Percentiles rank a stretch among this genome's conserved stretches.
Conservation (phyloP, 2,797 vertebrate genomes). For the Urophycis tenuis region DNA sequence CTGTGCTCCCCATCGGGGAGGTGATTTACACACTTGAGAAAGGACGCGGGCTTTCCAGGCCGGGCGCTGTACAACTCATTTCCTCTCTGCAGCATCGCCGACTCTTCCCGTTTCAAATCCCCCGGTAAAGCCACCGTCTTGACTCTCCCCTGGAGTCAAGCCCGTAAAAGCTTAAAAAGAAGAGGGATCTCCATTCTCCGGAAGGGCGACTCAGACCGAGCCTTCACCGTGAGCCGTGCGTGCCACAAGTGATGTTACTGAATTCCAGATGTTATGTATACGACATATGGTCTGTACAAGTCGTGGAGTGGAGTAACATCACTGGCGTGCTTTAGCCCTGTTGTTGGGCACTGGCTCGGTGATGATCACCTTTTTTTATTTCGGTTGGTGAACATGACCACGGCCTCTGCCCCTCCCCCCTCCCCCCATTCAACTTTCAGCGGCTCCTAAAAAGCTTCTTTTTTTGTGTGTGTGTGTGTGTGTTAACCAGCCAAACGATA, state of each 20-base stretch:
- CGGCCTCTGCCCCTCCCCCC: conserved; percentile 17
- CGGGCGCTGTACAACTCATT: conserved; percentile 24
- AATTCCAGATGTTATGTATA: not conserved
- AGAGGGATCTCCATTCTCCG: not conserved
- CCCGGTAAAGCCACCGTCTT: conserved; percentile 22
- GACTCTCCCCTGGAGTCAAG: conserved; percentile 33
- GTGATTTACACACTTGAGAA: not conserved
- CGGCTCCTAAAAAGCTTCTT: conserved; percentile 51
- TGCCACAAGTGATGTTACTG: not conserved
- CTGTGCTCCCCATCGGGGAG: not conserved
- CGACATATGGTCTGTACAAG: not conserved
- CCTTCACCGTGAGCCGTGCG: not conserved
- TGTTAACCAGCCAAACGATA: conserved; percentile 46
- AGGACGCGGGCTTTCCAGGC: not conserved
- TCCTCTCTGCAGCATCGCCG: conserved; percentile 22
- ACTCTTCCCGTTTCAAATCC: conserved; percentile 23
- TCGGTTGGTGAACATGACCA: not conserved
- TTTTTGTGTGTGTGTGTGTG: too few relatives aligned
- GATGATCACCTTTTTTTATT: not conserved
- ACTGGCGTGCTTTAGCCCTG: not conserved
- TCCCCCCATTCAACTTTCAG: conserved; percentile 64
- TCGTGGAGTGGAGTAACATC: not conserved
- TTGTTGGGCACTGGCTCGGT: not conserved
- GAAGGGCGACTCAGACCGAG: not conserved
- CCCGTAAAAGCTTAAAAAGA: not conserved